A percentile compares a stretch with the other conserved stretches of the same genome.
Conservation (phyloP, 2,113 vertebrate genomes). For the Tetrao urogallus region DNA sequence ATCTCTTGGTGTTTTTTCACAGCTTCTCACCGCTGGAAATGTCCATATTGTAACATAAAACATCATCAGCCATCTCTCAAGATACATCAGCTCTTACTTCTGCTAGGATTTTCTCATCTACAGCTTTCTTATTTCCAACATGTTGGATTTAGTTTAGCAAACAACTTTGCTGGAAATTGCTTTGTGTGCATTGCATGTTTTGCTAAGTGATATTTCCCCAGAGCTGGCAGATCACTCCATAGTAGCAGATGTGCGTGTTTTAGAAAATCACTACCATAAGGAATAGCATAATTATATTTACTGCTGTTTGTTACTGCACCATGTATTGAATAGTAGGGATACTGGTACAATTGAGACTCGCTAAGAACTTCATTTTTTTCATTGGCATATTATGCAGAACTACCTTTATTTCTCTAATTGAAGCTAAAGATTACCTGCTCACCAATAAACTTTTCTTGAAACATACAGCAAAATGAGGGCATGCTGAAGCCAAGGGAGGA, state of each 20-base stretch:
- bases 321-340: slow-evolving; percentile 12
- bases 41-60: neutral
- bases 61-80: neutral
- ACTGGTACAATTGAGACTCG: slow-evolving; percentile 39
- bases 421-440: neutral
- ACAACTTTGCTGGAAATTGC: slow-evolving; percentile 67
- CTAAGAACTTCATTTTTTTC: slow-evolving; percentile 17
- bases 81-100: neutral
- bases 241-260: slow-evolving; percentile 72
- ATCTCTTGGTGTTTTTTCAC: neutral
- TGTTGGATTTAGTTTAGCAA: slow-evolving; percentile 59
- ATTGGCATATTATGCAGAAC: slow-evolving; percentile 13
- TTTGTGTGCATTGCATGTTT: slow-evolving; percentile 66
- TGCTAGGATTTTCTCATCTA: slow-evolving; percentile 20
- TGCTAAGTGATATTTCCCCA: slow-evolving; percentile 73
- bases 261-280: slow-evolving; percentile 73
- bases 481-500: neutral
- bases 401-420: slow-evolving; percentile 27
- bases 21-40: neutral
- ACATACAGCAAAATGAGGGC: neutral
- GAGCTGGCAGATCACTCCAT: slow-evolving; percentile 63
- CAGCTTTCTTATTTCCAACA: neutral
- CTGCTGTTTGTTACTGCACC: slow-evolving; percentile 56
- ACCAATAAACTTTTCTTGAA: neutral
- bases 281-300: slow-evolving; percentile 77